These are phyloP conservation scores for Leuctra nigra DNA, from an alignment of 2,888 invertebrate genomes.

Conservation along the genomic window DNA sequence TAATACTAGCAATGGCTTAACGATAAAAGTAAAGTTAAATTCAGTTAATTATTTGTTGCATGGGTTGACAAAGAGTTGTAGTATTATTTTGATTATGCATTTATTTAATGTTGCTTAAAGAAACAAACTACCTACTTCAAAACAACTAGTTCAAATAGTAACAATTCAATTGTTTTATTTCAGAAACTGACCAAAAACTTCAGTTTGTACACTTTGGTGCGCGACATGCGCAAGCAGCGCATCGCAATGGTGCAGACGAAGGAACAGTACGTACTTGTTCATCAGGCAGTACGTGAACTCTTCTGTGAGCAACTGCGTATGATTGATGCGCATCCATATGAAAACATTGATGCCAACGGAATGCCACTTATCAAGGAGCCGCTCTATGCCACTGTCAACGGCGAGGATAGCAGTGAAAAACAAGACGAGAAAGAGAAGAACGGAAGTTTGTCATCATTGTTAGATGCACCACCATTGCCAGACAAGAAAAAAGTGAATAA, in stretches of 20 bases:
- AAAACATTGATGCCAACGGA: constrained; percentile 43
- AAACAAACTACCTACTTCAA: too few relatives aligned
- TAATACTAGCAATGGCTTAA: too few relatives aligned
- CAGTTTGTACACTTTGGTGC: constrained; percentile 45
- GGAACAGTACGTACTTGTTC: constrained; percentile 50
- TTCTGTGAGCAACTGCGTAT: constrained; percentile 47
- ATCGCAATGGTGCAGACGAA: constrained; percentile 48
- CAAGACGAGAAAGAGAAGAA: constrained; percentile 32
- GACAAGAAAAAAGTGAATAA: constrained; percentile 32
- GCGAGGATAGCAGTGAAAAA: constrained; percentile 32
- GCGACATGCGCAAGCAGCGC: constrained; percentile 47
- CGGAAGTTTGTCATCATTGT: constrained; percentile 20
- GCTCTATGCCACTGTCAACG: constrained; percentile 35
- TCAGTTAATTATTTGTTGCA: too few relatives aligned
- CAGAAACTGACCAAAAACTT: constrained; percentile 44
- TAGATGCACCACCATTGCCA: constrained; percentile 33
- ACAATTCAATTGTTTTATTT: too few relatives aligned
- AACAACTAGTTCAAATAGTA: too few relatives aligned
- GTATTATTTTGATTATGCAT: too few relatives aligned
- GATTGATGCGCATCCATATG: constrained; percentile 48
- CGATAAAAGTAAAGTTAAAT: too few relatives aligned
- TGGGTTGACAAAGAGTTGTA: too few relatives aligned
- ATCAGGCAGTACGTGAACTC: constrained; percentile 46
- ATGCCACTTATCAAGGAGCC: constrained; percentile 36
- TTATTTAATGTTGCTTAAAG: too few relatives aligned